Conservation (phyloP, 2,797 vertebrate species). For the Allobates femoralis region DNA sequence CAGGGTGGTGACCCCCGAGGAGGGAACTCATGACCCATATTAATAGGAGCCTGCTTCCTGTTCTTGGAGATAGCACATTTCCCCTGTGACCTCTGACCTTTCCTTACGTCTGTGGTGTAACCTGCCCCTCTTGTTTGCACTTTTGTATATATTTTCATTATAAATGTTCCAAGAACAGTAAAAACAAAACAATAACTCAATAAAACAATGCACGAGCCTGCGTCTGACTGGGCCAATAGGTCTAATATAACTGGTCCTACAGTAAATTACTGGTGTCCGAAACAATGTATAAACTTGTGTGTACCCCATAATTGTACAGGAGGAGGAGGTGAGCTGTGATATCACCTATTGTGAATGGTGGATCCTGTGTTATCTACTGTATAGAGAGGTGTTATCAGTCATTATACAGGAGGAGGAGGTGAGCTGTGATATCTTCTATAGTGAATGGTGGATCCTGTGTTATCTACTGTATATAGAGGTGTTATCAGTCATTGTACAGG, state of each 20-base stretch:
- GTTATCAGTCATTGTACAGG: too few relatives aligned
- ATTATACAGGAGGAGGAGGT: too few relatives aligned
- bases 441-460: too few relatives aligned
- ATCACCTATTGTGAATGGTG: too few relatives aligned
- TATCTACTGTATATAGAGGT: too few relatives aligned
- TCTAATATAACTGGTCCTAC: not conserved
- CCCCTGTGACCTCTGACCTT: conserved; percentile 12
- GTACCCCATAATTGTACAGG: too few relatives aligned
- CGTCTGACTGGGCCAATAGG: not conserved
- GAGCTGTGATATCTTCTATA: too few relatives aligned
- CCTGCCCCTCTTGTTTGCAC: not conserved
- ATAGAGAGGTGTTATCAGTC: too few relatives aligned
- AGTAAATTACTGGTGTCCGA: too few relatives aligned
- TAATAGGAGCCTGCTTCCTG: conserved; percentile 37
- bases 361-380: too few relatives aligned
- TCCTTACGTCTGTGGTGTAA: not conserved
- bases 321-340: too few relatives aligned
- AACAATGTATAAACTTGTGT: too few relatives aligned
- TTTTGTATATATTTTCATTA: not conserved
- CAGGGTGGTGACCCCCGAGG: conserved; percentile 12
- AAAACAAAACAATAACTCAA: not conserved
- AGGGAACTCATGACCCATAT: not conserved
- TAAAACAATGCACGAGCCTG: not conserved
- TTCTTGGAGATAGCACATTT: conserved; percentile 5
- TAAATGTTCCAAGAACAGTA: not conserved